Conservation (phyloP, 2,888 invertebrate genomes). For the Brassicogethes aeneus region DNA sequence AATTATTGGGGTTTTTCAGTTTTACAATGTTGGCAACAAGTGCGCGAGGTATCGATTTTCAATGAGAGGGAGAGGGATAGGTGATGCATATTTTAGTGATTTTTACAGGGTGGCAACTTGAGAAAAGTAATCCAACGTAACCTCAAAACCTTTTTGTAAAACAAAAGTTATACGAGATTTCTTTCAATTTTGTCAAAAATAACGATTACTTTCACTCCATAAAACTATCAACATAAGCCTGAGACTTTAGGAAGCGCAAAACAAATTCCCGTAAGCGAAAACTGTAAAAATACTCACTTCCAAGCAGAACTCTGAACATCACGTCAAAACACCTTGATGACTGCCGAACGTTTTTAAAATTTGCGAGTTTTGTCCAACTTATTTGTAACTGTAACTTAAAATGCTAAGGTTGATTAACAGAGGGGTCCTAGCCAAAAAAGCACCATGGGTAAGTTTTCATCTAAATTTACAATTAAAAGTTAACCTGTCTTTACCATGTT, state of each 20-base stretch:
- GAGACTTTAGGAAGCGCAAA: neutral
- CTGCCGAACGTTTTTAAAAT: constrained; percentile 17
- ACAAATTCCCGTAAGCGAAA: neutral
- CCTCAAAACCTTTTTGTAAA: constrained; percentile 26
- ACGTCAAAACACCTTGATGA: constrained; percentile 20
- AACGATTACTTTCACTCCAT: no score
- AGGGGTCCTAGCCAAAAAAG: constrained; percentile 25
- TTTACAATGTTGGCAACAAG: no score
- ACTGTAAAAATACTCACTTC: constrained; percentile 25
- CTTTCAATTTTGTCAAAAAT: no score
- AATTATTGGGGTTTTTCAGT: neutral
- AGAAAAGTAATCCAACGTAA: constrained; percentile 15
- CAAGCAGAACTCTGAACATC: constrained; percentile 25
- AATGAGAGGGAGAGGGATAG: constrained; percentile 9
- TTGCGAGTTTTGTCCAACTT: constrained; percentile 15
- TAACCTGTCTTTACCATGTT: constrained; percentile 21
- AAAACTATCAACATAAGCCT: neutral
- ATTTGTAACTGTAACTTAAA: constrained; percentile 25
- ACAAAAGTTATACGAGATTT: constrained; percentile 9
- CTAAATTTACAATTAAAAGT: constrained; percentile 7
- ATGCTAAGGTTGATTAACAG: constrained; percentile 32
- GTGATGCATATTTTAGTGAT: constrained; percentile 6
- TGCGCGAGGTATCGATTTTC: no score
- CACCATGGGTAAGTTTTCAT: constrained; percentile 26
- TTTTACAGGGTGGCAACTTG: constrained; percentile 12